Conservation (phyloP, 2,888 invertebrate species). For the Macrophya annulata region DNA sequence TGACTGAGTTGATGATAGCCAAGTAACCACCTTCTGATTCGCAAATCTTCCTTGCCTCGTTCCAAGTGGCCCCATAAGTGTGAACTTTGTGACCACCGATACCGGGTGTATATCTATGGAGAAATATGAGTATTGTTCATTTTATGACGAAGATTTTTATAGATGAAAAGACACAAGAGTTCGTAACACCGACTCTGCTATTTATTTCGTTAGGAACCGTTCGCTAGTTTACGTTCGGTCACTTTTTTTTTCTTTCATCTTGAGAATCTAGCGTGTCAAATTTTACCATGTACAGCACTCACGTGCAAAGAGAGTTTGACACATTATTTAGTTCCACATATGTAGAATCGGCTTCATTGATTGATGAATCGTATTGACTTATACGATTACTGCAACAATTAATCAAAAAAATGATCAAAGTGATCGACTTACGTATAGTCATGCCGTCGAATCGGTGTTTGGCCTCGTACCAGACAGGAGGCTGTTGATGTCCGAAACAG, state of each 20-base stretch:
- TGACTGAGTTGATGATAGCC: slow-evolving; percentile 31
- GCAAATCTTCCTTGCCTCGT: slow-evolving; percentile 11
- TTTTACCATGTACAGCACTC: no score
- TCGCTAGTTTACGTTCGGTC: neutral
- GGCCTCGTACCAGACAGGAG: neutral
- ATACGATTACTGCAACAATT: neutral
- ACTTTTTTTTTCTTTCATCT: neutral
- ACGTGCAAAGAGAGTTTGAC: no score
- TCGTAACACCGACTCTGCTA: neutral
- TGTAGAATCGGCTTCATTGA: neutral
- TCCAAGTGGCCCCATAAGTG: slow-evolving; percentile 5
- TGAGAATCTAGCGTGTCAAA: neutral
- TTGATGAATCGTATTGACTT: neutral
- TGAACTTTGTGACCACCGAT: slow-evolving; percentile 34
- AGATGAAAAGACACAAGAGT: neutral
- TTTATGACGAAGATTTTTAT: neutral
- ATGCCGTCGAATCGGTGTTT: neutral
- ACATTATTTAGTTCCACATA: no score
- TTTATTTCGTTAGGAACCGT: neutral
- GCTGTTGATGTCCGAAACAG: neutral
- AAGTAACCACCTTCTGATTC: slow-evolving; percentile 21
- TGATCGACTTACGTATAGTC: slow-evolving; percentile 8
- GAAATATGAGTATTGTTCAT: neutral
- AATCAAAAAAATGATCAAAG: neutral
- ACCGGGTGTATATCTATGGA: neutral